phyloP scores from a whole-genome alignment of 2,888 invertebrate species.

The Sabatieria punctata region DNA sequence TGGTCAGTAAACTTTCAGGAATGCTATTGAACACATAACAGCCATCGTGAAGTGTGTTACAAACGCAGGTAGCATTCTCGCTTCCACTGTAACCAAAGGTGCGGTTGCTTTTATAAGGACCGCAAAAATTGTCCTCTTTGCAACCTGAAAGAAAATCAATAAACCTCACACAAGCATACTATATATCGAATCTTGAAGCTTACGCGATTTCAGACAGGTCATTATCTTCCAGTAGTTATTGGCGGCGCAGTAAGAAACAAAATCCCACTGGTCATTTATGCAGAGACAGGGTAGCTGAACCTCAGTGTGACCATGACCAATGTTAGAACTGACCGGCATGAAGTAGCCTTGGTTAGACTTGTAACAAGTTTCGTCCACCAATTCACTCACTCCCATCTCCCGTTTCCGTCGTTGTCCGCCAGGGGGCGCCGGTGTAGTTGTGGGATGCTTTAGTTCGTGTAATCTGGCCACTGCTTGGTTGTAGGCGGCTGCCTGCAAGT shows the following conservation, averaged over 20 bases:
- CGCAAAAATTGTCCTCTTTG: neutral
- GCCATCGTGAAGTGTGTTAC: neutral
- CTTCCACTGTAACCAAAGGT: neutral
- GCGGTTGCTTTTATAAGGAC: neutral
- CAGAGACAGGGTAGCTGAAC: constrained; percentile 5
- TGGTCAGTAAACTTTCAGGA: neutral
- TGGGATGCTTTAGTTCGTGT: too few species aligned
- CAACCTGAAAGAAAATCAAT: too few species aligned
- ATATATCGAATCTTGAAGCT: too few species aligned
- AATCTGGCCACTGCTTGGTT: too few species aligned
- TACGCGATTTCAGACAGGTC: neutral
- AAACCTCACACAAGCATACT: too few species aligned
- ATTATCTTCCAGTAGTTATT: neutral
- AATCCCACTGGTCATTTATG: neutral
- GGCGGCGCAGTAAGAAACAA: neutral
- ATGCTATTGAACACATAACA: neutral
- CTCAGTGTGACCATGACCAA: constrained; percentile 1
- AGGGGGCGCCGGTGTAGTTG: too few species aligned
- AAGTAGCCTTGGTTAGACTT: too few species aligned
- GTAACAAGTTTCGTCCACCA: too few species aligned
- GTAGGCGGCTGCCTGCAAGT: too few species aligned
- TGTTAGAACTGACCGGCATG: too few species aligned
- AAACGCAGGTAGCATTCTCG: neutral
- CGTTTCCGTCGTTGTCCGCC: too few species aligned
- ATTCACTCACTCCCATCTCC: too few species aligned